These are phyloP conservation scores for Brassicogethes aeneus DNA, from an alignment of 2,888 invertebrate genomes.

Conservation along the genomic window DNA sequence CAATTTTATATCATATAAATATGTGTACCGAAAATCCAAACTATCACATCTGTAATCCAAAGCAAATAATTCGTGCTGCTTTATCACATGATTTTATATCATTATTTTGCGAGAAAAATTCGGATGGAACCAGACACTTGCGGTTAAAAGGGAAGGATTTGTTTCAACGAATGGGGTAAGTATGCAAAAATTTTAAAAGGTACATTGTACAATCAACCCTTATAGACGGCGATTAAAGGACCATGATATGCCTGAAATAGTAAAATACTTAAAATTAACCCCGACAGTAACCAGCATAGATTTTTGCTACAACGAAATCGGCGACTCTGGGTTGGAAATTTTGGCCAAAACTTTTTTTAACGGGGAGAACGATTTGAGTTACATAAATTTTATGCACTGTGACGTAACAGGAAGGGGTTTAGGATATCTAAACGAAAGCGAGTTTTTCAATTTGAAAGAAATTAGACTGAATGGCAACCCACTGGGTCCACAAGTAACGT, in stretches of 20 bases:
- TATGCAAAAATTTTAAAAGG: not conserved
- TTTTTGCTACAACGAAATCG: constrained; percentile 49
- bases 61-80: too few species aligned
- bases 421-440: constrained; percentile 13
- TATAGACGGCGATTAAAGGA: constrained; percentile 37
- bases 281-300: constrained; percentile 45
- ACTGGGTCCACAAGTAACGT: constrained; percentile 42
- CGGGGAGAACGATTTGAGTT: constrained; percentile 41
- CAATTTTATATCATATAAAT: too few species aligned
- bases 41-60: too few species aligned
- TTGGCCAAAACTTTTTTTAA: constrained; percentile 41
- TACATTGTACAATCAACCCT: not conserved
- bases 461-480: constrained; percentile 52
- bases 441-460: constrained; percentile 41
- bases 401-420: constrained; percentile 41
- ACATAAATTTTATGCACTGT: constrained; percentile 51
- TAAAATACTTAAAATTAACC: constrained; percentile 41
- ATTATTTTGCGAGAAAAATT: constrained; percentile 43
- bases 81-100: constrained; percentile 22
- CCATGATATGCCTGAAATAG: constrained; percentile 44
- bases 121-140: constrained; percentile 46
- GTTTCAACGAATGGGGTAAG: constrained; percentile 37
- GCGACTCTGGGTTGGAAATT: constrained; percentile 43
- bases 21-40: too few species aligned
- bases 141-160: constrained; percentile 47